Percentiles rank a stretch among this genome's conserved stretches.
These are phyloP conservation scores for Sinodicranocentrus sp. DNA, from an alignment of 2,888 invertebrate species.

Conservation along the genomic window DNA sequence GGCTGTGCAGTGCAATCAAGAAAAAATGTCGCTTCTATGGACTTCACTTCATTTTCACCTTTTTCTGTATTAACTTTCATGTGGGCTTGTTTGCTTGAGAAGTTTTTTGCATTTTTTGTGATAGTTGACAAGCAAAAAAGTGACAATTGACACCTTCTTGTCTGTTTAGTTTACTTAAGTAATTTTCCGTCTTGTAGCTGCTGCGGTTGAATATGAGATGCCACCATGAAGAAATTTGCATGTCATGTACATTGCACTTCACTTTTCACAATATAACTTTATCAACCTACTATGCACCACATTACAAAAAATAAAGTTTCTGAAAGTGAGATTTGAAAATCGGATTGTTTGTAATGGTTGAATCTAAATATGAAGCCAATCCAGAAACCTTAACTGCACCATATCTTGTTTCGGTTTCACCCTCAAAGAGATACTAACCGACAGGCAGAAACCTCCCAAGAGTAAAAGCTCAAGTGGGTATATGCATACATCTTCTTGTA, in stretches of 20 bases:
- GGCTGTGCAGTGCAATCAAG: slow-evolving; percentile 22
- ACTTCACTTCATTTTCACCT: slow-evolving; percentile 42
- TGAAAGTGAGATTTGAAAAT: too few relatives aligned
- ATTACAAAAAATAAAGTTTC: too few relatives aligned
- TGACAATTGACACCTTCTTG: slow-evolving; percentile 41
- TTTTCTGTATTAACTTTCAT: neutral
- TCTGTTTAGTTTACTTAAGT: slow-evolving; percentile 8
- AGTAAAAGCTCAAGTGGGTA: neutral
- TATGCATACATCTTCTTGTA: slow-evolving; percentile 8
- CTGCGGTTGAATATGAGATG: neutral
- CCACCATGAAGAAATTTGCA: slow-evolving; percentile 5
- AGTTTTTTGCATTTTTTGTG: neutral
- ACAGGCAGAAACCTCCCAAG: slow-evolving; percentile 31
- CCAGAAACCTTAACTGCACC: slow-evolving; percentile 9
- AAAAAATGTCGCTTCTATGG: slow-evolving; percentile 21
- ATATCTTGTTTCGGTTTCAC: neutral
- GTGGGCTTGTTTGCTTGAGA: slow-evolving; percentile 32
- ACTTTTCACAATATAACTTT: too few relatives aligned
- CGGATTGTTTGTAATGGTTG: too few relatives aligned
- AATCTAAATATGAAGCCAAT: too few relatives aligned
- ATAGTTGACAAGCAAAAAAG: slow-evolving; percentile 29
- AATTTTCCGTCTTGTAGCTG: neutral
- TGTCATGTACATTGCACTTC: too few relatives aligned
- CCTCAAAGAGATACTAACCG: slow-evolving; percentile 49
- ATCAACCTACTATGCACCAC: too few relatives aligned